Conservation (phyloP, 1,140 invertebrate genomes). For the Penaeus chinensis region DNA sequence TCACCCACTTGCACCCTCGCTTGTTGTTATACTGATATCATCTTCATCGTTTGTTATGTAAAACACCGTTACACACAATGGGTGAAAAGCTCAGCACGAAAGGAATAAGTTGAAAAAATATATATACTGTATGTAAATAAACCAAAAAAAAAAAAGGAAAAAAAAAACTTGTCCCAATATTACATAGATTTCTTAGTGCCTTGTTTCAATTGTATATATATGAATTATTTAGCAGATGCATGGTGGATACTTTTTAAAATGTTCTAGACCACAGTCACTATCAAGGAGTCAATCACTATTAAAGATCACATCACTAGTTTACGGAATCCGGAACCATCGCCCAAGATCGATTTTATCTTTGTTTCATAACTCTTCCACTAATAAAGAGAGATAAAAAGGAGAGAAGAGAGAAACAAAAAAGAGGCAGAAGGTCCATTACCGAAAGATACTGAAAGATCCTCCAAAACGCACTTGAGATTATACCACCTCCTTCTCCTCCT, state of each 20-base stretch:
- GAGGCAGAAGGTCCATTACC: too few species aligned
- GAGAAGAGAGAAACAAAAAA: neutral
- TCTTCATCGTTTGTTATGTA: constrained; percentile 30
- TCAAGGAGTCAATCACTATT: constrained; percentile 39
- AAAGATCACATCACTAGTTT: constrained; percentile 47
- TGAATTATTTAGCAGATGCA: constrained; percentile 58
- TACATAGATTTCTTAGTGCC: constrained; percentile 51
- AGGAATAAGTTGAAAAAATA: constrained; percentile 21
- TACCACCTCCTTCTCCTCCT: too few species aligned
- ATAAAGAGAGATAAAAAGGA: neutral
- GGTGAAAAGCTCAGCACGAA: constrained; percentile 36
- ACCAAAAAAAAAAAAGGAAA: neutral
- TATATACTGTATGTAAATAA: constrained; percentile 29
- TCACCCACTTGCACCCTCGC: constrained; percentile 41
- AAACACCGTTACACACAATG: constrained; percentile 41
- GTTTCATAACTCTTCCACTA: neutral
- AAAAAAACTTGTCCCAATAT: neutral
- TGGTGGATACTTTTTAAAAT: constrained; percentile 45
- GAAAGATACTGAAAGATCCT: too few species aligned
- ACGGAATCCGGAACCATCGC: constrained; percentile 42
- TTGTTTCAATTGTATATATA: constrained; percentile 54
- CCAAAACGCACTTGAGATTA: too few species aligned
- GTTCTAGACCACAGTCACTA: constrained; percentile 42
- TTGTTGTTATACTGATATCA: constrained; percentile 17
- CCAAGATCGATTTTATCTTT: neutral